Base-by-base conservation (phyloP, 2,888 invertebrate genomes). In the Argyresthia goedartella region DNA sequence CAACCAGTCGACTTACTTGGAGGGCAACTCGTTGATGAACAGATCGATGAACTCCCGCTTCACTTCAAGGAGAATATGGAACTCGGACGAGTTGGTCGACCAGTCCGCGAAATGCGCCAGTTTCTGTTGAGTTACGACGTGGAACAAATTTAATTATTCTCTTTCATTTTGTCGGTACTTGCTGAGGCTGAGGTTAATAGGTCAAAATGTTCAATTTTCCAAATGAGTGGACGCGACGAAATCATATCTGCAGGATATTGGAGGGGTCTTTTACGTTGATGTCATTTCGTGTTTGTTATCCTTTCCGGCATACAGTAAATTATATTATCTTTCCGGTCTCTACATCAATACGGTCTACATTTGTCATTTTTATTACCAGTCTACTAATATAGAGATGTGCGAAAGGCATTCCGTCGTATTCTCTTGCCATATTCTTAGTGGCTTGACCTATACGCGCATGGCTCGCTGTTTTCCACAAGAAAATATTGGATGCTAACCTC, bases 41-140 rank as follows among this genome's bases (percentile, higher is more conserved):
- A 91, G 88, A 53, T 91, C 90, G 53, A 92, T 88, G 65, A 93
- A 91, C 61, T 92, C 92, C 52, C 89, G 84, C 69, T 92, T 91
- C 56, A 92, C 91, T 73, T 93, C 92, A 55, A 91, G 84, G 53
- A 93, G 79, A 59, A 92, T 91, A 69, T 92, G 89, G 68, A 90
- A 92, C 72, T 93, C 92, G 16, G 91, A 89, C 41, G 92, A 92
- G 74, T 92, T 91, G 58, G 84, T 87, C 51, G 92, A 91, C 93
- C 93, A 93, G 71, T 93, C 93, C 47, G 92, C 92, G 69, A 92
- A 93, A 75, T 92, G 92, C 53, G 92, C 89, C 65, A 93, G 77
- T 69, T 87, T 84, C 89, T 90, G 81, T 57, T 25, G 70, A 79
- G 16, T 63, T 59, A 65, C 58, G 53, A 62, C 54, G 58, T 57